phyloP scores from a whole-genome alignment of 2,113 vertebrate species.

The Centropus bengalensis region DNA sequence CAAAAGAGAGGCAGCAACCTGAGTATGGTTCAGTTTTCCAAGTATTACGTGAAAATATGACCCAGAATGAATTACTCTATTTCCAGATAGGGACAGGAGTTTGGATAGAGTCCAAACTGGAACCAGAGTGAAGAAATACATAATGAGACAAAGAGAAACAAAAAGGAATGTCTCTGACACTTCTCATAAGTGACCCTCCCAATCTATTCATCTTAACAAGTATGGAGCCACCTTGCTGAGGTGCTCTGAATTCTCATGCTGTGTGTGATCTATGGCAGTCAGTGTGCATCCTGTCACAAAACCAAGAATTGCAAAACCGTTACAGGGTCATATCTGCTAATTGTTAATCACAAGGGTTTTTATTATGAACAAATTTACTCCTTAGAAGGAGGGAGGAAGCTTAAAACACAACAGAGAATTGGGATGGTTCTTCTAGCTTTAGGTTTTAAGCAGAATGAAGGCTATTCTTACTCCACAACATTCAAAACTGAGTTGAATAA shows the following conservation, averaged over 20 bases:
- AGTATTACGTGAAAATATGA: not conserved
- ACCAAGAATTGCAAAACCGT: not conserved
- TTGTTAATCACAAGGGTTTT: not conserved
- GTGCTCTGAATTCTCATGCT: not conserved
- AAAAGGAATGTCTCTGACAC: not conserved
- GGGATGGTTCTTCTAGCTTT: not conserved
- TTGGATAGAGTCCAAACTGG: not conserved
- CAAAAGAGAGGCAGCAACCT: not conserved
- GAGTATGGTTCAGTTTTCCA: not conserved
- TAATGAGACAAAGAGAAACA: not conserved
- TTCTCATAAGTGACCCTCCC: not conserved
- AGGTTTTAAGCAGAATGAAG: not conserved
- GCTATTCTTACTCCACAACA: not conserved
- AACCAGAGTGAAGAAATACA: not conserved
- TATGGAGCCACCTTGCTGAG: not conserved
- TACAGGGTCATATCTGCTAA: not conserved
- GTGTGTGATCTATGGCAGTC: rapidly evolving
- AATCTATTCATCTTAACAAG: not conserved
- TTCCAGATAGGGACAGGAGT: not conserved
- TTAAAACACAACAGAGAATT: not conserved
- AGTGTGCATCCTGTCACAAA: not conserved
- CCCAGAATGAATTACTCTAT: not conserved
- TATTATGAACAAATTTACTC: not conserved
- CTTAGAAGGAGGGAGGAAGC: not conserved
- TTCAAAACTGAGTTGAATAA: constrained; percentile 48